phyloP scores from a whole-genome alignment of 2,797 vertebrate species.

The Eremophila alpestris region DNA sequence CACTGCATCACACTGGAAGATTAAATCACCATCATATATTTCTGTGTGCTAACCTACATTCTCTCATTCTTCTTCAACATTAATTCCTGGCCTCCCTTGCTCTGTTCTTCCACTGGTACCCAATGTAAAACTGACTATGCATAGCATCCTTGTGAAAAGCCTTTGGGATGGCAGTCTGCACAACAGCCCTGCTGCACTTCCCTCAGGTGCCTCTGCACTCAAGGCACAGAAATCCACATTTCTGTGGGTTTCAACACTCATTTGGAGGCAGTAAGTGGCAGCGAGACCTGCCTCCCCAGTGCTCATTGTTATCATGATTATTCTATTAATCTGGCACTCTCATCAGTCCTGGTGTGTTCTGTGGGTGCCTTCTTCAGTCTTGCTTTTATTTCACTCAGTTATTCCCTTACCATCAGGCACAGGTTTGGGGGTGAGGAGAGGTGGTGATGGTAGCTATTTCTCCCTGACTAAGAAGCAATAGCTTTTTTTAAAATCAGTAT shows the following conservation, averaged over 20 bases:
- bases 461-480: not conserved
- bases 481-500: not conserved
- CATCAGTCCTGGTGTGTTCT: not conserved
- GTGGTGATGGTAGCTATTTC: not conserved
- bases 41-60: not conserved
- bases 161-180: not conserved
- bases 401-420: not conserved
- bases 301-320: not conserved
- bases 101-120: not conserved
- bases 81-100: not conserved
- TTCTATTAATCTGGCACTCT: not conserved
- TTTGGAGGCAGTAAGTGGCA: not conserved
- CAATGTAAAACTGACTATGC: not conserved
- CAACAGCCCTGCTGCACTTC: not conserved
- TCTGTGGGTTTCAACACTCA: not conserved
- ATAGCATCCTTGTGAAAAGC: not conserved
- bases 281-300: rapidly evolving
- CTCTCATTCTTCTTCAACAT: not conserved
- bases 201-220: not conserved
- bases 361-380: not conserved
- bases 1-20: not conserved
- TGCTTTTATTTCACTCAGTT: not conserved
- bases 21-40: not conserved
- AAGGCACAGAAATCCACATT: not conserved
- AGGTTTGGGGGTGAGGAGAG: not conserved